Percentiles rank a stretch among this genome's conserved stretches.
Conservation (phyloP, 2,888 invertebrate genomes). For the Nymphalis c-album region DNA sequence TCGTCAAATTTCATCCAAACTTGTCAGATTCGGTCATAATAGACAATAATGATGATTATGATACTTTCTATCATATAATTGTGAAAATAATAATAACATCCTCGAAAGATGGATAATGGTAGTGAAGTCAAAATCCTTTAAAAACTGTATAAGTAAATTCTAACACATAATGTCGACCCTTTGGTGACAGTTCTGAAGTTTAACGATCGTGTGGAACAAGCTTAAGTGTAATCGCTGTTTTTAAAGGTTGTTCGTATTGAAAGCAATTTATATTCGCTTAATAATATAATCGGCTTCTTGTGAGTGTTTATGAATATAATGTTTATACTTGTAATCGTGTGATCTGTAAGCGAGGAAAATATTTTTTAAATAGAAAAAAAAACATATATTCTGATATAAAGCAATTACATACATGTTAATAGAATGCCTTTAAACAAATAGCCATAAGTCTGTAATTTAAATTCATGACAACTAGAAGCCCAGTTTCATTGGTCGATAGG, state of each 20-base stretch:
- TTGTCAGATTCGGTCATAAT: no score
- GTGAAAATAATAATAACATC: no score
- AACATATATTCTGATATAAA: not conserved
- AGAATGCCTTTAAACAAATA: not conserved
- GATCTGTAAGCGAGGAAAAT: conserved; percentile 61
- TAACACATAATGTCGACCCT: no score
- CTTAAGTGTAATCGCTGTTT: conserved; percentile 40
- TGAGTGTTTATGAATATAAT: conserved; percentile 60
- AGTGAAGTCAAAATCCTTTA: no score
- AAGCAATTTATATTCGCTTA: conserved; percentile 72
- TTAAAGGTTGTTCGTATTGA: conserved; percentile 61
- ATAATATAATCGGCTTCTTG: conserved; percentile 69
- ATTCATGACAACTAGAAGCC: no score
- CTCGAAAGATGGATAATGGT: no score
- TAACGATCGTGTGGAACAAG: not conserved
- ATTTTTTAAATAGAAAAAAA: conserved; percentile 1
- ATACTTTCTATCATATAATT: no score
- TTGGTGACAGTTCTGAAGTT: not conserved
- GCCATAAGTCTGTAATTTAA: not conserved
- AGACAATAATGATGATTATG: no score
- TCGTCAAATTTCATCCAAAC: not conserved
- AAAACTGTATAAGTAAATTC: no score
- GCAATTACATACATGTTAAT: not conserved
- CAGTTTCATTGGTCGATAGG: no score
- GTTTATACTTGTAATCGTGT: conserved; percentile 42